Conservation (phyloP, 2,888 invertebrate species). For the Cantharis rustica region DNA sequence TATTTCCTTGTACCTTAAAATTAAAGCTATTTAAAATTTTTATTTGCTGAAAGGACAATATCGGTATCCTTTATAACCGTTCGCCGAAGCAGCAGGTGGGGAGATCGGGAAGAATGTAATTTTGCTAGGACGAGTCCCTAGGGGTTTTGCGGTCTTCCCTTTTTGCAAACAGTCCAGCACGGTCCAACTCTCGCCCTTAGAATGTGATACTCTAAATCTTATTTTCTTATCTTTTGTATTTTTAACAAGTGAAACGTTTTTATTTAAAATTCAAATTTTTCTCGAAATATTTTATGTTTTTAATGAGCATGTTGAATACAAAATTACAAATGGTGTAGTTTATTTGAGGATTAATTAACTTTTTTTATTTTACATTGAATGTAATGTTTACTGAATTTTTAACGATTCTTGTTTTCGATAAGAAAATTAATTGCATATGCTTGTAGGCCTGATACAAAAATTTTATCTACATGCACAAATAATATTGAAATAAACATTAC, state of each 20-base stretch:
- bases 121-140: slow-evolving; percentile 54
- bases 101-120: slow-evolving; percentile 55
- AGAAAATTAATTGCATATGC: not conserved
- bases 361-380: not conserved
- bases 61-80: slow-evolving; percentile 22
- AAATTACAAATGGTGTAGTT: not conserved
- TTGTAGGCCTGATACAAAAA: not conserved
- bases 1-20: not conserved
- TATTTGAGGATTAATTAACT: not conserved
- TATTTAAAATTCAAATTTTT: not conserved
- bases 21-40: slow-evolving; percentile 16
- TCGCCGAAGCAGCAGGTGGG: slow-evolving; percentile 41
- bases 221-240: not conserved
- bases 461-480: not conserved
- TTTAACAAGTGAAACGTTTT: not conserved
- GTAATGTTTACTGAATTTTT: not conserved
- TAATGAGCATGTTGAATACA: not conserved
- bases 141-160: slow-evolving; percentile 52
- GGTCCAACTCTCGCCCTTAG: slow-evolving; percentile 39
- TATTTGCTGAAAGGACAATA: slow-evolving; percentile 15
- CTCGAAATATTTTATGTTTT: not conserved
- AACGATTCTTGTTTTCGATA: not conserved
- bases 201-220: slow-evolving; percentile 14
- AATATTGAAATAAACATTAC: not conserved
- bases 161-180: slow-evolving; percentile 52